Conservation (phyloP, 1,140 invertebrate genomes). For the Battus philenor region DNA sequence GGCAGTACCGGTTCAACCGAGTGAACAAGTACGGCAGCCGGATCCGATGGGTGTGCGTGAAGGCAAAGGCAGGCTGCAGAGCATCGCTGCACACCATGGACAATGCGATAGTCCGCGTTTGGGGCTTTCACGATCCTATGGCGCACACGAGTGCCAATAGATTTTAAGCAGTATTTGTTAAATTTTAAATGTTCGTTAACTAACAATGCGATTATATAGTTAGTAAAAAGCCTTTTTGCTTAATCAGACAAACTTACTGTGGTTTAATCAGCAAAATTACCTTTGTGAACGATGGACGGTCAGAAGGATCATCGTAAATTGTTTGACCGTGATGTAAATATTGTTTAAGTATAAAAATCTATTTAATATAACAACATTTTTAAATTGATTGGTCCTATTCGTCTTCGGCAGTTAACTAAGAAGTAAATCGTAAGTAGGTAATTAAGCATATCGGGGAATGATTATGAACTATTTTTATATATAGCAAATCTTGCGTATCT, state of each 20-base stretch:
- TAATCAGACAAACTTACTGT: neutral
- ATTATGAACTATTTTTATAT: slow-evolving; percentile 14
- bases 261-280: too few relatives aligned
- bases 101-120: slow-evolving; percentile 64
- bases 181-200: neutral
- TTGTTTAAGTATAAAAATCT: too few relatives aligned
- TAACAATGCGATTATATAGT: neutral
- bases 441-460: slow-evolving; percentile 14
- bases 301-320: too few relatives aligned
- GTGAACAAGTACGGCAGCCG: slow-evolving; percentile 60
- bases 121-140: slow-evolving; percentile 62
- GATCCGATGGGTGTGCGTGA: slow-evolving; percentile 67
- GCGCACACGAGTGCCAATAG: slow-evolving; percentile 63
- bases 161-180: slow-evolving; percentile 30
- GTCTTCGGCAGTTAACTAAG: neutral
- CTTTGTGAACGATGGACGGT: too few relatives aligned
- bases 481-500: slow-evolving; percentile 1
- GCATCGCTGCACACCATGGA: slow-evolving; percentile 64
- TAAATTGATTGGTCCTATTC: neutral
- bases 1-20: slow-evolving; percentile 63
- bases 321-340: too few relatives aligned
- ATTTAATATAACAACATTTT: too few relatives aligned
- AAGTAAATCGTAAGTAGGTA: slow-evolving; percentile 6
- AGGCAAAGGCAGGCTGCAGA: slow-evolving; percentile 62
- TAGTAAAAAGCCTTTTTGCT: neutral